Base-by-base conservation (phyloP, 2,888 invertebrate genomes). In the Tuta absoluta region DNA sequence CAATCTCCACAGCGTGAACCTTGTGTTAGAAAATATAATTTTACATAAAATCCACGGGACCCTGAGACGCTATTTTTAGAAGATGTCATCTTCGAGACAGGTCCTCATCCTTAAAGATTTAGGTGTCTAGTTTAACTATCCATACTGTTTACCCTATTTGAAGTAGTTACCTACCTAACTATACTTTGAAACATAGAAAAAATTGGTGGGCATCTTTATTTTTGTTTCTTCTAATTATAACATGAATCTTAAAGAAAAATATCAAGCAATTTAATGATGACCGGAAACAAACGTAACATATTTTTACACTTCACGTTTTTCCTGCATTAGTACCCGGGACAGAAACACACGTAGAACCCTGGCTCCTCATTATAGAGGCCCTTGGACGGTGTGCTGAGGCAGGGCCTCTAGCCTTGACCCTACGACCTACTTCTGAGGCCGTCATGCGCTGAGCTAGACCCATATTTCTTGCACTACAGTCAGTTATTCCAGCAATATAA, bases 51-150 rank as follows among this genome's bases (percentile, higher is more conserved):
- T 73, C 69, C 60, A 63, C 67, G 69, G 65, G 68, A 71, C 69
- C 65, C 70, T 65, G 64, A 64, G 63, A 63, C 65, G 68, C 69
- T 82, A 80, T 79, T 79, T 82, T 79, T 75, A 69, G 78, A 76
- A 68, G 51, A 70, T 67, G 66, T 69, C 72, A 58, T 76, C 72
- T 72, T 64, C 8, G 51, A 51, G 33, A 5, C 33, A 33, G n/a
- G n/a, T 10, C 10, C 8, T 8, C 10, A 21, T 49, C 19, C 11
- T 19, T 11, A 21, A 49, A n/a, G 14, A 17, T 1, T 17, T 45
- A 14, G 45, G 19, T 19, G 19, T n/a, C n/a, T n/a, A n/a, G n/a
- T n/a, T n/a, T 19, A 48, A n/a, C n/a, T 45, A 7, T 19, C 10
- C 10, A 4, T 48, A 48, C 19, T n/a, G n/a, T n/a, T n/a, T n/a